Conservation (phyloP, 2,113 vertebrate genomes). For the Notarius quadriscutis region DNA sequence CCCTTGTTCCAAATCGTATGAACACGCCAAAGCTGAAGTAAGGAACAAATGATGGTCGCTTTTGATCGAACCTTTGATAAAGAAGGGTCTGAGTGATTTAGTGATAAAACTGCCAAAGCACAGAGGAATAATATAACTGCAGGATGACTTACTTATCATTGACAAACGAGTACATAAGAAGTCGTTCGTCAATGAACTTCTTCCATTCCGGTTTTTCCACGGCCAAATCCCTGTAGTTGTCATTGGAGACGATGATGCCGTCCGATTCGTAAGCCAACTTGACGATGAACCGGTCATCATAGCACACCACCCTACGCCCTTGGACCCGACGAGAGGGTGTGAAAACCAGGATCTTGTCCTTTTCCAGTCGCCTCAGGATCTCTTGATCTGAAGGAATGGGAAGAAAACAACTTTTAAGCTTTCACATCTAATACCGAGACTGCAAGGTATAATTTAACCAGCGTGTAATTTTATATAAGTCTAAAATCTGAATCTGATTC, state of each 20-base stretch:
- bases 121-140: not conserved
- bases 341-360: slow-evolving; percentile 95
- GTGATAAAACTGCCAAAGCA: not conserved
- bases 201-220: slow-evolving; percentile 98
- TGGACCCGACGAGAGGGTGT: slow-evolving; percentile 93
- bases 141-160: slow-evolving; percentile 90
- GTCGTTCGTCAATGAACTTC: slow-evolving; percentile 94
- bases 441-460: not conserved
- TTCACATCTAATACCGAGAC: not conserved
- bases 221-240: slow-evolving; percentile 95
- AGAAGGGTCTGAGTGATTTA: not conserved
- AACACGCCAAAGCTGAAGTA: not conserved
- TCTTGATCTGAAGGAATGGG: slow-evolving; percentile 84
- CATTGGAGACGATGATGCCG: slow-evolving; percentile 96
- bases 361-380: slow-evolving; percentile 89
- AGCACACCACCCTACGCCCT: slow-evolving; percentile 93
- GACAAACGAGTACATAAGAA: slow-evolving; percentile 98
- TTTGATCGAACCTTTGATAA: not conserved
- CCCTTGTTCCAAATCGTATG: not conserved
- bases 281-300: slow-evolving; percentile 95
- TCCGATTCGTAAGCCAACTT: slow-evolving; percentile 95
- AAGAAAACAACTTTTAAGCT: not conserved
- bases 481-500: not conserved
- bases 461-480: not conserved
- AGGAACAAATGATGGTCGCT: not conserved